Evolutionary conservation across 1,140 invertebrate species (phyloP).

Genomic region (Druon quercuslanigerum): DNA sequence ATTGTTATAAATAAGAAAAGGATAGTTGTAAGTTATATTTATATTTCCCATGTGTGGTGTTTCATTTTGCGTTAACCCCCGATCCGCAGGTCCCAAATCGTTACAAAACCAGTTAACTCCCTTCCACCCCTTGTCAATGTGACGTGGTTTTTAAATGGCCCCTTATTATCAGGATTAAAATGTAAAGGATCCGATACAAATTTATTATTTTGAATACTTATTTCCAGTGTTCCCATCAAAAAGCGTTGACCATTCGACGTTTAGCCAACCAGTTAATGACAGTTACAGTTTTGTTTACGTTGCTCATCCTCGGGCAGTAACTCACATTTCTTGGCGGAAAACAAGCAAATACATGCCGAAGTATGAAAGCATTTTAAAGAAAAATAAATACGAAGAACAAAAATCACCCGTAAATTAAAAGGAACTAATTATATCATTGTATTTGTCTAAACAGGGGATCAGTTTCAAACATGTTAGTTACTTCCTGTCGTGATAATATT

Average conservation of each 20-base stretch:
- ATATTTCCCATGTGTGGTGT: too few species aligned
- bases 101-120: too few species aligned
- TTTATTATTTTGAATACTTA: conserved; percentile 38
- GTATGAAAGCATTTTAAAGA: conserved; percentile 77
- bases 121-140: too few species aligned
- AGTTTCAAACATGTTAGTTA: conserved; percentile 98
- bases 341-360: conserved; percentile 99
- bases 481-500: conserved; percentile 98
- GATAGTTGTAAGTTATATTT: too few species aligned
- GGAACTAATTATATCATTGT: conserved; percentile 23
- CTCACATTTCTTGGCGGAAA: conserved; percentile 96
- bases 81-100: too few species aligned
- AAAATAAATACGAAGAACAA: too few species aligned
- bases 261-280: conserved; percentile 77
- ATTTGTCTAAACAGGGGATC: conserved; percentile 82
- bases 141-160: too few species aligned
- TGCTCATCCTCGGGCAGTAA: conserved; percentile 96
- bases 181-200: conserved; percentile 16
- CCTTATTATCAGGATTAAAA: conserved; percentile 25
- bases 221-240: conserved; percentile 71
- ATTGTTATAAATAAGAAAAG: too few species aligned
- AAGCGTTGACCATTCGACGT: conserved; percentile 71
- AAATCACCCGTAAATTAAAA: too few species aligned
- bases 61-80: too few species aligned
- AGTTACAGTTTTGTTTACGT: conserved; percentile 97